These are phyloP conservation scores for Sitta europaea DNA, from an alignment of 2,113 vertebrate genomes.

Conservation along the genomic window DNA sequence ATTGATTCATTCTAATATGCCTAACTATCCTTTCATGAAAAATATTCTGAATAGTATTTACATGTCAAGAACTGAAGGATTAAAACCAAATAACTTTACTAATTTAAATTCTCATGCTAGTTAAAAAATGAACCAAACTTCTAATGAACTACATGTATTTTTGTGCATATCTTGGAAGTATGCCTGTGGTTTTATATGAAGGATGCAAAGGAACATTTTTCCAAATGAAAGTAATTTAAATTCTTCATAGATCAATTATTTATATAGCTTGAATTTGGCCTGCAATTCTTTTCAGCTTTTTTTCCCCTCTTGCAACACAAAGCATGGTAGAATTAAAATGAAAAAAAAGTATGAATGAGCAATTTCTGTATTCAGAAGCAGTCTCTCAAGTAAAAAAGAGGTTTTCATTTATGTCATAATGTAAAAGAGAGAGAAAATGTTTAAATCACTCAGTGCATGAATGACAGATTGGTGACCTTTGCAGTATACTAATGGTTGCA, in stretches of 20 bases:
- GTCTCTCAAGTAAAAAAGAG: neutral
- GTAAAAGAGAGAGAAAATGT: neutral
- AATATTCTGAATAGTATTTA: neutral
- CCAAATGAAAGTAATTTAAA: neutral
- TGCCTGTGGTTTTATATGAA: neutral
- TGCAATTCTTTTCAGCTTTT: neutral
- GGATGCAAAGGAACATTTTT: neutral
- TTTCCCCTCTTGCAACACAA: neutral
- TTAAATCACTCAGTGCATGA: neutral
- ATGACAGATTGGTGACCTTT: neutral
- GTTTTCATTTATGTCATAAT: neutral
- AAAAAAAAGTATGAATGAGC: accelerated
- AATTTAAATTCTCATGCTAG: neutral
- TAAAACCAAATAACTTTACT: neutral
- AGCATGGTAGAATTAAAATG: neutral
- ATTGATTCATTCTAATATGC: neutral
- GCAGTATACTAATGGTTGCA: neutral
- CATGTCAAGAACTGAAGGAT: neutral
- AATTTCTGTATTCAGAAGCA: neutral
- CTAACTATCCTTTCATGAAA: neutral
- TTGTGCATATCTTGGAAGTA: neutral
- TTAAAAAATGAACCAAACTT: neutral
- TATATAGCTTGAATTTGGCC: neutral
- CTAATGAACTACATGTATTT: neutral
- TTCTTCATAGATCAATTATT: neutral